A percentile compares a stretch with the other conserved stretches of the same genome.
These are phyloP conservation scores for Hirudinaria manillensis DNA, from an alignment of 2,888 invertebrate species.

Conservation along the genomic window DNA sequence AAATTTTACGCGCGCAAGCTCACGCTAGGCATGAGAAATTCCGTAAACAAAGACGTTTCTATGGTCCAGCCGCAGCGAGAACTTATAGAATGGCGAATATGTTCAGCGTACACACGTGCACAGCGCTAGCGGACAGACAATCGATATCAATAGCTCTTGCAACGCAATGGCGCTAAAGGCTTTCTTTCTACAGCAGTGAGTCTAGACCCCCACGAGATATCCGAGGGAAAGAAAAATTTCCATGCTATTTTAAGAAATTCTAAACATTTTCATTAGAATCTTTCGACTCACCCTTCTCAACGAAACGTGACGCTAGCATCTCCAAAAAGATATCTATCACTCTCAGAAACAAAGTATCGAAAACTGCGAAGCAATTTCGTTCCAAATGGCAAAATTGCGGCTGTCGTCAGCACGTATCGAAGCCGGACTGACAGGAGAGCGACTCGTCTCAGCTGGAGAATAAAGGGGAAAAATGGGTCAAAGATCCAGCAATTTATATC, in stretches of 20 bases:
- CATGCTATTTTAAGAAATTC: not conserved
- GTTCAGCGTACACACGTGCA: too few relatives aligned
- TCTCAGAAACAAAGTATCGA: not conserved
- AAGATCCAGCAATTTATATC: too few relatives aligned
- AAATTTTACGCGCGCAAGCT: too few relatives aligned
- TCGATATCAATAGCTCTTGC: not conserved
- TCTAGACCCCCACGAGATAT: not conserved
- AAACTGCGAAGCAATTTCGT: conserved; percentile 4
- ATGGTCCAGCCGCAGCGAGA: too few relatives aligned
- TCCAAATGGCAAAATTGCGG: conserved; percentile 9
- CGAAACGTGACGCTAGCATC: not conserved
- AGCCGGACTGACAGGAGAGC: not conserved
- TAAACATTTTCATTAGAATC: not conserved
- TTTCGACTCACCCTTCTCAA: not conserved
- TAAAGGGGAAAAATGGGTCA: not conserved
- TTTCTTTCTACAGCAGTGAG: not conserved
- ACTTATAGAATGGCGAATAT: too few relatives aligned
- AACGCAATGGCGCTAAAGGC: not conserved
- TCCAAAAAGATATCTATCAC: not conserved
- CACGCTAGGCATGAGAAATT: too few relatives aligned
- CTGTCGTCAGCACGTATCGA: not conserved
- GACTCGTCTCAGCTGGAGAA: conserved; percentile 1
- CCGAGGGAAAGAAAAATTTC: not conserved
- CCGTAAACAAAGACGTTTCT: too few relatives aligned
- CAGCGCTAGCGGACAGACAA: too few relatives aligned